phyloP scores from a whole-genome alignment of 2,113 vertebrate genomes.

The Carollia perspicillata region DNA sequence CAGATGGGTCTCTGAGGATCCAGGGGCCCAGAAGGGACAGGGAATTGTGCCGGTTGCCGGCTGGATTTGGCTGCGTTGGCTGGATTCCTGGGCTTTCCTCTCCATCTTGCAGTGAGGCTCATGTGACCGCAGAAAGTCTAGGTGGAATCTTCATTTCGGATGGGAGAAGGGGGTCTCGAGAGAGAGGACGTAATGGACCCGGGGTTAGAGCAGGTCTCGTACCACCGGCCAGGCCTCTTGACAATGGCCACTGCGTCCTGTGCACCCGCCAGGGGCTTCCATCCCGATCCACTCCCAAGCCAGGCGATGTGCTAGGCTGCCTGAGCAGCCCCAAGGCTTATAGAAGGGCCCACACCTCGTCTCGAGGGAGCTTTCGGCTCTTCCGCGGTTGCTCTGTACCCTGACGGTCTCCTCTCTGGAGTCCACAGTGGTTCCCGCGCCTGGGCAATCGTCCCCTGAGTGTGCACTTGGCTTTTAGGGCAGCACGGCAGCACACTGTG shows the following conservation, averaged over 20 bases:
- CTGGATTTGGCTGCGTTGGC: background rate
- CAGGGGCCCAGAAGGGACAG: background rate
- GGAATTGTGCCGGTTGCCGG: background rate
- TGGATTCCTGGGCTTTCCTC: background rate
- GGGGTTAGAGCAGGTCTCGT: fast-evolving
- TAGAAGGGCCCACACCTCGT: background rate
- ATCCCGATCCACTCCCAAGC: background rate
- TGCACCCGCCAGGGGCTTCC: fast-evolving
- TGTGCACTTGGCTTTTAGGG: background rate
- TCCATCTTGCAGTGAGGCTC: background rate
- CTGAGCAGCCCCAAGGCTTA: background rate
- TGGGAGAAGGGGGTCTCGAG: background rate
- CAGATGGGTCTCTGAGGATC: background rate
- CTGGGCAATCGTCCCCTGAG: background rate
- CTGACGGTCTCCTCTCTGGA: background rate
- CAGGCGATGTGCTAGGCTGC: too few species aligned
- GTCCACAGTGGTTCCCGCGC: fast-evolving
- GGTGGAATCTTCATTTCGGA: background rate
- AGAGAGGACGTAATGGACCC: background rate
- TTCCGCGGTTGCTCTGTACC: background rate
- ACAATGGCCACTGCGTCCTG: fast-evolving
- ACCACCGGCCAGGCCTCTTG: fast-evolving
- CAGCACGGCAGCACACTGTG: fast-evolving
- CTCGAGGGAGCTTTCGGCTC: background rate
- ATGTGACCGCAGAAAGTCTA: background rate